Conservation (phyloP, 2,113 vertebrate genomes). For the Malurus cyaneus region DNA sequence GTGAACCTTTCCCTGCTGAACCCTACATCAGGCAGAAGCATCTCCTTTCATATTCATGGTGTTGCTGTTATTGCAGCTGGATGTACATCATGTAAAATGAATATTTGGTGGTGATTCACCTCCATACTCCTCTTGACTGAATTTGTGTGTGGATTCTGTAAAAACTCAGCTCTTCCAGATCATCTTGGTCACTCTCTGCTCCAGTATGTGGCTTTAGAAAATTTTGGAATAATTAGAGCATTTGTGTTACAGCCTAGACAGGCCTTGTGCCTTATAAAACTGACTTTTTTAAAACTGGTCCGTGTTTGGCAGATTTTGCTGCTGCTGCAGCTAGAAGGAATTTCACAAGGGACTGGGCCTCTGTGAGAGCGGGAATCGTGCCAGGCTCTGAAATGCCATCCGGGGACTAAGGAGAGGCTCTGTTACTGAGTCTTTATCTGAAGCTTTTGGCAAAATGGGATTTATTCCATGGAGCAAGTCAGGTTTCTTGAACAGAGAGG, state of each 20-base stretch:
- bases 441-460: background rate
- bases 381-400: background rate
- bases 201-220: background rate
- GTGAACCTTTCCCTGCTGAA: background rate
- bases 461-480: background rate
- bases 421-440: background rate
- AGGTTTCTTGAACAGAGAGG: background rate
- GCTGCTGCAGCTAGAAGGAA: background rate
- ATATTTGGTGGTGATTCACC: rapidly evolving
- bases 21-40: background rate
- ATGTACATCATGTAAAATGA: rapidly evolving
- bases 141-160: background rate
- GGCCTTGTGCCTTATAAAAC: background rate
- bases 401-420: background rate
- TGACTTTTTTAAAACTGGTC: background rate
- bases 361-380: background rate
- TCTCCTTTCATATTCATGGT: background rate
- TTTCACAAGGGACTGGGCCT: background rate
- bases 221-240: background rate
- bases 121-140: background rate
- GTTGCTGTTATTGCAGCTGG: background rate
- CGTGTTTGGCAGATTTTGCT: background rate
- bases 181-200: background rate
- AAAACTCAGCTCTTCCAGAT: background rate
- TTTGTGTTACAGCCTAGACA: background rate